Evolutionary conservation across 2,888 invertebrate species (phyloP).

Genomic region (Siphlonurus alternatus): DNA sequence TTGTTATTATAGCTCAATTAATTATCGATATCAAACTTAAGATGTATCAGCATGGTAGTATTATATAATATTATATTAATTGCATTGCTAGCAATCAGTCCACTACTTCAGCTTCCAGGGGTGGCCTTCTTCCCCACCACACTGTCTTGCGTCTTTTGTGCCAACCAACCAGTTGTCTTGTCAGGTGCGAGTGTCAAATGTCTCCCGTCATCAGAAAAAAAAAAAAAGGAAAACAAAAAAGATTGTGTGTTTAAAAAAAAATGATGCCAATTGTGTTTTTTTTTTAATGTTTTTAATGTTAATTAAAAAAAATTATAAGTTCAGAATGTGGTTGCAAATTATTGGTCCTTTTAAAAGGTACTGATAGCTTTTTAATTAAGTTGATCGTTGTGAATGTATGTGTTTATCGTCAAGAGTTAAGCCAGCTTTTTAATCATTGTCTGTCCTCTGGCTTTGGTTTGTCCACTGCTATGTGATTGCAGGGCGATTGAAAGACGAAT

Average conservation of each 20-base stretch:
- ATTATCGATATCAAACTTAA: too few species aligned
- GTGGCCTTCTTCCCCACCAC: neutral
- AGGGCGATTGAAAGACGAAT: neutral
- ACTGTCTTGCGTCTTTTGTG: neutral
- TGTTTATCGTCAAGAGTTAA: neutral
- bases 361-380: neutral
- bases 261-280: neutral
- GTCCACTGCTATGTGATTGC: neutral
- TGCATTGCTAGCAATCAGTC: neutral
- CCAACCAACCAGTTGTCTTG: conserved; percentile 1
- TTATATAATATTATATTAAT: neutral
- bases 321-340: neutral
- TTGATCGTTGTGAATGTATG: neutral
- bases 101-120: neutral
- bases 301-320: neutral
- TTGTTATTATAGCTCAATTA: too few species aligned
- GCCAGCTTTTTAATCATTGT: neutral
- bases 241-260: neutral
- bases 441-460: neutral
- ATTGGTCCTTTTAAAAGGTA: neutral
- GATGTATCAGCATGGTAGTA: too few species aligned
- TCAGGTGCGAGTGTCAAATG: neutral
- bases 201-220: neutral
- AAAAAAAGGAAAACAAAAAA: neutral
- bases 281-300: too few species aligned